Conservation (phyloP, 2,113 vertebrate species). For the Melanostigma gelatinosum region DNA sequence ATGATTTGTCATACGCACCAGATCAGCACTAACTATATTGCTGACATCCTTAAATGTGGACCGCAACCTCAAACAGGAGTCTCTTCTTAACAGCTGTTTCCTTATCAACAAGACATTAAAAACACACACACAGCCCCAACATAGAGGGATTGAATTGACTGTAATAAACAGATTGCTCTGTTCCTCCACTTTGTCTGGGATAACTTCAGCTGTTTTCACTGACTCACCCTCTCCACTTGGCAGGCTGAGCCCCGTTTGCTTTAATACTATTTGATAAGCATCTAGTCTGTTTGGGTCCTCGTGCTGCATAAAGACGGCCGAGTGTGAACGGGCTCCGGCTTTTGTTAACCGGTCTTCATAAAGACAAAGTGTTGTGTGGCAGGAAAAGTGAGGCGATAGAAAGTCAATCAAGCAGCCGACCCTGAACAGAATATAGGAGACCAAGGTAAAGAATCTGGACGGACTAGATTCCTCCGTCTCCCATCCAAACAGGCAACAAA, state of each 20-base stretch:
- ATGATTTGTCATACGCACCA: conserved; percentile 16
- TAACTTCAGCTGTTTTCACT: conserved; percentile 40
- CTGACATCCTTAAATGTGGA: conserved; percentile 24
- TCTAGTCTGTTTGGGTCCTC: conserved; percentile 48
- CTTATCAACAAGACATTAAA: conserved; percentile 19
- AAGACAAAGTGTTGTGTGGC: neutral
- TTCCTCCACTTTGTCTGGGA: conserved; percentile 18
- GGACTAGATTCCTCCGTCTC: conserved; percentile 49
- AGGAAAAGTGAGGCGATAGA: neutral
- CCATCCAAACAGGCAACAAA: conserved; percentile 4
- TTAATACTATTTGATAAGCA: conserved; percentile 26
- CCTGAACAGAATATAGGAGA: neutral
- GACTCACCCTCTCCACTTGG: conserved; percentile 22
- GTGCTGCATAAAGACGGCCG: conserved; percentile 7
- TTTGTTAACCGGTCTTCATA: conserved; percentile 1
- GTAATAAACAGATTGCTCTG: conserved; percentile 40
- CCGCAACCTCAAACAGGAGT: conserved; percentile 3
- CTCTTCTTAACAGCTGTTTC: conserved; percentile 24
- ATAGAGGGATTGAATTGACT: conserved; percentile 9
- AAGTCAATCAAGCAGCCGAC: conserved; percentile 6
- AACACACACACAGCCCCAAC: neutral
- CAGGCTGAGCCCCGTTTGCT: conserved; percentile 23
- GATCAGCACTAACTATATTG: conserved; percentile 42
- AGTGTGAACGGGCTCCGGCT: neutral
- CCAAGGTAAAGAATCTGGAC: conserved; percentile 37